phyloP scores from a whole-genome alignment of 2,113 vertebrate species.

The Ciconia boyciana region DNA sequence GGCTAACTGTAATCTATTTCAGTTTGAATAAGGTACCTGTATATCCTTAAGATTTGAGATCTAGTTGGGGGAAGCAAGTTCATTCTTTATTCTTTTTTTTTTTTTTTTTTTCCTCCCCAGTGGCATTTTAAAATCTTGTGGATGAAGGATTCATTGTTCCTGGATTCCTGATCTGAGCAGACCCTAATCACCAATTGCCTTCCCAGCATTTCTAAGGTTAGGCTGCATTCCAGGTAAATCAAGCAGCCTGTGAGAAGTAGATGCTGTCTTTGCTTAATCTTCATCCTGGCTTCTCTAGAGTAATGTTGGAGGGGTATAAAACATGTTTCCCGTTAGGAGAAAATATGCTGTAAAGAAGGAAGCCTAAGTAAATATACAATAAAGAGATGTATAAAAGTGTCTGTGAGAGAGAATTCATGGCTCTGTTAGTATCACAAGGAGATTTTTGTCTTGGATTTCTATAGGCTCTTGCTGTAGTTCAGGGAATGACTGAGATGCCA shows the following conservation, averaged over 20 bases:
- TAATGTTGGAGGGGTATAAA: constrained; percentile 15
- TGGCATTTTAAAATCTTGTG: neutral
- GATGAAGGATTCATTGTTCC: neutral
- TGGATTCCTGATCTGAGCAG: neutral
- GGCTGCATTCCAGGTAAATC: neutral
- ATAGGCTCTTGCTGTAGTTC: constrained; percentile 10
- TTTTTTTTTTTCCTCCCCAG: neutral
- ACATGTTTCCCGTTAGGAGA: neutral
- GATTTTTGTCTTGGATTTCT: neutral
- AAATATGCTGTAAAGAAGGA: constrained; percentile 9
- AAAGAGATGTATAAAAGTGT: constrained; percentile 41
- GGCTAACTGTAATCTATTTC: neutral
- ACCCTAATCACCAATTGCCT: neutral
- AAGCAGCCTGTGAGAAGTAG: neutral
- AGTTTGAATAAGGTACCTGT: neutral
- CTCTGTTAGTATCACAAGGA: constrained; percentile 1
- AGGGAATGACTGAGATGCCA: neutral
- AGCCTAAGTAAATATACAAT: constrained; percentile 49
- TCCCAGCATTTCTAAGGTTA: neutral
- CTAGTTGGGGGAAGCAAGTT: neutral
- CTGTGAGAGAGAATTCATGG: constrained; percentile 23
- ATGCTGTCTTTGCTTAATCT: neutral
- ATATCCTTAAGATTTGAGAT: neutral
- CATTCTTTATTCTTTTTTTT: neutral
- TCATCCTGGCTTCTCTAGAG: constrained; percentile 10